Evolutionary conservation across 1,140 invertebrate species (phyloP).

Genomic region (Lysiphlebus fabarum): DNA sequence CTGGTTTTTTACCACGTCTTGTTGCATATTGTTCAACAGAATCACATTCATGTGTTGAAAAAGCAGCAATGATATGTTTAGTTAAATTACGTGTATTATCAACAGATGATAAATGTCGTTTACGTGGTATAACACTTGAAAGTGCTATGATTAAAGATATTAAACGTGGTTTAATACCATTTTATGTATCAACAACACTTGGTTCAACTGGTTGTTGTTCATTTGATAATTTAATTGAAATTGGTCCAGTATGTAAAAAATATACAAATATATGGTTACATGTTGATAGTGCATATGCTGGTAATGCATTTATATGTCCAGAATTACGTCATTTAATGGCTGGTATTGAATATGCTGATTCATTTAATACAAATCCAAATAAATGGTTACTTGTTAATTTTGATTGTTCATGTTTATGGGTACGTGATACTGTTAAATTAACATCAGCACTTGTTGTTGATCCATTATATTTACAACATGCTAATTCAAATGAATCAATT

Average conservation of each 20-base stretch:
- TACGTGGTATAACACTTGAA: slow-evolving; percentile 71
- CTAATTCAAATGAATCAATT: slow-evolving; percentile 70
- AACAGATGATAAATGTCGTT: slow-evolving; percentile 75
- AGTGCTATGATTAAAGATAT: slow-evolving; percentile 74
- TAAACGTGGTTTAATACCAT: slow-evolving; percentile 77
- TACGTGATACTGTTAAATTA: slow-evolving; percentile 80
- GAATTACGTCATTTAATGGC: slow-evolving; percentile 73
- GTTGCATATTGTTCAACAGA: slow-evolving; percentile 79
- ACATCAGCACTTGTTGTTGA: slow-evolving; percentile 93
- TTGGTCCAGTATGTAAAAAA: slow-evolving; percentile 74
- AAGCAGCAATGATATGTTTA: slow-evolving; percentile 87
- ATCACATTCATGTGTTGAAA: slow-evolving; percentile 91
- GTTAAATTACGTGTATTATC: slow-evolving; percentile 86
- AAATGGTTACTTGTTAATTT: slow-evolving; percentile 90
- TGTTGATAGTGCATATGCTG: slow-evolving; percentile 81
- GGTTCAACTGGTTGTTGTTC: slow-evolving; percentile 81
- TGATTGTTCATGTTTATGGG: slow-evolving; percentile 89
- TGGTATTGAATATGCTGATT: slow-evolving; percentile 81
- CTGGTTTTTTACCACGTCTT: slow-evolving; percentile 76
- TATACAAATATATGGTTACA: slow-evolving; percentile 67
- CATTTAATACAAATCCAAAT: slow-evolving; percentile 90
- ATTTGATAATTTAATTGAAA: slow-evolving; percentile 77
- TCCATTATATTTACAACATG: slow-evolving; percentile 86
- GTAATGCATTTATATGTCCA: slow-evolving; percentile 80
- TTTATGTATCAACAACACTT: slow-evolving; percentile 78